Evolutionary conservation across 2,113 vertebrate genomes (phyloP).

Genomic region (Caranx ignobilis): DNA sequence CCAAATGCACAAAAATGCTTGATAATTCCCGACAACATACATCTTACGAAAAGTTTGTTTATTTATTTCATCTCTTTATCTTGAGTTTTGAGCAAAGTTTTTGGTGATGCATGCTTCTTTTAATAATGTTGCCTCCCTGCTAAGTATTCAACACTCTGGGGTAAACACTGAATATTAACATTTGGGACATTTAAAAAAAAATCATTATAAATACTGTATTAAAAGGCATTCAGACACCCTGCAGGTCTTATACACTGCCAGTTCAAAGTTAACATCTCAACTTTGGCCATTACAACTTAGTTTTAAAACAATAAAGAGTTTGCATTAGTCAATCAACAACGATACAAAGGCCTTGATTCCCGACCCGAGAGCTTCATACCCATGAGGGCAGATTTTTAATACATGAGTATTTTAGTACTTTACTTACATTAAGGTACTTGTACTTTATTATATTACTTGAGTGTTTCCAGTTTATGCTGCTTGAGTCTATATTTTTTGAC

Average conservation of each 20-base stretch:
- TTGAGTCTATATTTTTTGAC: background rate
- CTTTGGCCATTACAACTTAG: background rate
- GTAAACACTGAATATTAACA: conserved; percentile 3
- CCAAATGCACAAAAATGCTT: background rate
- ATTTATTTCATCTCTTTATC: too few species aligned
- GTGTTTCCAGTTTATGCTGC: background rate
- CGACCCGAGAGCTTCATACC: too few species aligned
- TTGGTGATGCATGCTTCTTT: background rate
- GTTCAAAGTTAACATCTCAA: background rate
- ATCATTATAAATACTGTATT: too few species aligned
- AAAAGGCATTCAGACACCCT: background rate
- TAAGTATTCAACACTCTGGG: background rate
- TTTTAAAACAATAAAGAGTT: background rate
- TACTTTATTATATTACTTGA: too few species aligned
- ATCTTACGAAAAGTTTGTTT: conserved; percentile 1
- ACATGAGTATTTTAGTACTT: too few species aligned
- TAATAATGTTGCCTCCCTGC: conserved; percentile 1
- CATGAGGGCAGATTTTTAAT: too few species aligned
- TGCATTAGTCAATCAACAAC: background rate
- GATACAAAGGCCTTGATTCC: background rate
- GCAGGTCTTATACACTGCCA: background rate
- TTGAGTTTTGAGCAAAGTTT: conserved; percentile 5
- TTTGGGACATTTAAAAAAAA: background rate
- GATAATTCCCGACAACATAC: background rate
- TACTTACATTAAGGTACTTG: too few species aligned